Base-by-base conservation (phyloP, 2,113 vertebrate genomes). In the Nansenia antarctica region DNA sequence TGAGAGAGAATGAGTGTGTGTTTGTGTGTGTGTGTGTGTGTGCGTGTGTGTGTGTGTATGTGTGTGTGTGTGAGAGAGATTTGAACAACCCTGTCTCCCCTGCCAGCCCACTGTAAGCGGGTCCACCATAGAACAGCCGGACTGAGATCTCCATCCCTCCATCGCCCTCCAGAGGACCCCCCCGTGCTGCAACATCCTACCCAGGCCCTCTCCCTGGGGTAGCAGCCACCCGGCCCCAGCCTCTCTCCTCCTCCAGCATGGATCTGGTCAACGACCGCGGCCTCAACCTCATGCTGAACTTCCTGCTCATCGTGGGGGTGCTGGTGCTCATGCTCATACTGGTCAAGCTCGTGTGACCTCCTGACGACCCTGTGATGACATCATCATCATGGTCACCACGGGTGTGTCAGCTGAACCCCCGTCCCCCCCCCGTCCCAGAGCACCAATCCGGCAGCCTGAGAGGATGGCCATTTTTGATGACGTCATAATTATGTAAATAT, bases 221-320 rank as follows among this genome's bases (percentile, higher is more conserved):
- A 54, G 3, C 37, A 32, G 39, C 68, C 14, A 18, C 67, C 18
- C 52, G 15, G 47, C 26, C 49, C 39, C 62, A 47, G 14, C 30
- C 42, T 49, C 12, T 42, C 47, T 49, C 6, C 3, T 75, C n/a
- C 5, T n/a, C n/a, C 52, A 42, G 60, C 18, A 94, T 91, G 92
- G 87, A 93, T 92, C 89, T 91, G 66, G 73, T 88, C 37, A 86
- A 77, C 74, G 88, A 90, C 75, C 88, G 91, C 68, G 92, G 92
- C 37, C 85, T 92, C 65, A 93, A 93, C 72, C 78, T 93, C 22
- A 69, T 93, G 39, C 91, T 94, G 69, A 93, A 93, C 76, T 94
- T 94, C 66, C 78, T 94, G 62, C 90, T 93, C 58, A 93, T 94
- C 70, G 52, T 22, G 92, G 61, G 72, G 92, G 90, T 93, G 60